Evolutionary conservation across 1,140 invertebrate genomes (phyloP).

Genomic region (Drosophila bipectinata): DNA sequence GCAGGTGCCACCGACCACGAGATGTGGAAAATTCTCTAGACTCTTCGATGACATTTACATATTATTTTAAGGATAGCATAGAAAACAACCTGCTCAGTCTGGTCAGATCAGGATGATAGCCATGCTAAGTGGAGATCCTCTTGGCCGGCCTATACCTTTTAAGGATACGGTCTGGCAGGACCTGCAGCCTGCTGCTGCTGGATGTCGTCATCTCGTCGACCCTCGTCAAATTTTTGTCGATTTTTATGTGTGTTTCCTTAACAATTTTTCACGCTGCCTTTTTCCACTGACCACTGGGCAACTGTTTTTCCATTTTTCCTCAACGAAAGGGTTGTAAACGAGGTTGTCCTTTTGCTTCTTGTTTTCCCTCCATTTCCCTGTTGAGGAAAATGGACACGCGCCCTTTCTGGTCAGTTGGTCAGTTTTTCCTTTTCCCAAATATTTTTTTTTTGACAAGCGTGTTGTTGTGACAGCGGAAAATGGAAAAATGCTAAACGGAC

Average conservation of each 20-base stretch:
- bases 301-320: background rate
- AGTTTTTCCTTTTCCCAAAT: constrained; percentile 4
- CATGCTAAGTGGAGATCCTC: constrained; percentile 33
- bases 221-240: constrained; percentile 69
- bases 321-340: constrained; percentile 45
- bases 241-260: constrained; percentile 63
- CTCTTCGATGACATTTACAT: constrained; percentile 36
- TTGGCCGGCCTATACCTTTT: background rate
- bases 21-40: background rate
- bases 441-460: constrained; percentile 15
- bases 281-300: constrained; percentile 61
- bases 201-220: constrained; percentile 62
- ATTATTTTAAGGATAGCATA: constrained; percentile 13
- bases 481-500: constrained; percentile 3
- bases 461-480: constrained; percentile 37
- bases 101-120: constrained; percentile 4
- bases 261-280: constrained; percentile 65
- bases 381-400: constrained; percentile 5
- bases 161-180: background rate
- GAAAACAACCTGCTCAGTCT: constrained; percentile 17
- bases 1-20: constrained; percentile 20
- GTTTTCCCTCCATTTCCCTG: constrained; percentile 33
- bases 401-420: constrained; percentile 34
- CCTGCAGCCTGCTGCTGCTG: background rate
- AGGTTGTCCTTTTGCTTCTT: constrained; percentile 12